phyloP scores from a whole-genome alignment of 2,113 vertebrate genomes.

The Cyprinus carpio region DNA sequence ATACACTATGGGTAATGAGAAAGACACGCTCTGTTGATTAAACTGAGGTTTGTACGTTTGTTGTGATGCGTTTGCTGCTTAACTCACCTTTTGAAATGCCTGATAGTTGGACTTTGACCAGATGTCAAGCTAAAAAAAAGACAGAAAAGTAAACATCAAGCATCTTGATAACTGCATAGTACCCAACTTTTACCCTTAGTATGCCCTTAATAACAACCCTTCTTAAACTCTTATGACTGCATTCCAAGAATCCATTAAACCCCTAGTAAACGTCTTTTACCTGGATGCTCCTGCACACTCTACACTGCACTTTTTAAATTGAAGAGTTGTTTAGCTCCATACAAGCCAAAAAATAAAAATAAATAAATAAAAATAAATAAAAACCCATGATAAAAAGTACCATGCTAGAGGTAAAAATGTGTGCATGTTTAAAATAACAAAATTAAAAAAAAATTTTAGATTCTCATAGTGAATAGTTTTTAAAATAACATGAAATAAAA shows the following conservation, averaged over 20 bases:
- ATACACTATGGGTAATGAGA: neutral
- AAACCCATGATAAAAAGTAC: neutral
- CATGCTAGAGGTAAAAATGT: no score
- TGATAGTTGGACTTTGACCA: constrained; percentile 82
- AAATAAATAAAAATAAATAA: no score
- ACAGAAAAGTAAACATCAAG: neutral
- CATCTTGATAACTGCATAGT: neutral
- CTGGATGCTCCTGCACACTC: neutral
- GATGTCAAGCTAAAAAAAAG: constrained; percentile 74
- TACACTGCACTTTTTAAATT: neutral
- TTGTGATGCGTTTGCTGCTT: neutral
- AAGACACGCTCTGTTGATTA: neutral
- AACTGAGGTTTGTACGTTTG: neutral
- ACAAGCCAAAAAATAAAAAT: no score
- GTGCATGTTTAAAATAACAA: no score
- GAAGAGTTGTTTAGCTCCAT: neutral
- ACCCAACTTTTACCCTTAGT: neutral
- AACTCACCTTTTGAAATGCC: constrained; percentile 80
- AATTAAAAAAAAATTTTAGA: no score
- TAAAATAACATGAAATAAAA: neutral
- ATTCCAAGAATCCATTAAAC: neutral
- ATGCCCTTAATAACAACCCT: neutral
- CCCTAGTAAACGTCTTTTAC: neutral
- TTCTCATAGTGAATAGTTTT: no score
- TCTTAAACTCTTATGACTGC: neutral